Conservation (phyloP, 2,797 vertebrate genomes). For the Bryconaethiops microstoma region DNA sequence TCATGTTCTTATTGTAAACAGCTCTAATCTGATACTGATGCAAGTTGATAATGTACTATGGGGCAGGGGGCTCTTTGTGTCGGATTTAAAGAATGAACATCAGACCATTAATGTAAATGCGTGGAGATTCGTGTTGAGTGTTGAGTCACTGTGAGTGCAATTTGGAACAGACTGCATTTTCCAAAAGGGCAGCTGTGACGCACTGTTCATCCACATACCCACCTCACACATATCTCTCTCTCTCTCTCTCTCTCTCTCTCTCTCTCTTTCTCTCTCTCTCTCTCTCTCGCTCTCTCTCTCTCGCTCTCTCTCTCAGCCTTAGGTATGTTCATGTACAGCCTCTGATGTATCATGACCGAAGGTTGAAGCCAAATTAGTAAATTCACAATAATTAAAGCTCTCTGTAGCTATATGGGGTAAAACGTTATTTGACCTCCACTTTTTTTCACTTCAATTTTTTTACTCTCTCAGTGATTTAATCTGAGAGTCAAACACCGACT, state of each 20-base stretch:
- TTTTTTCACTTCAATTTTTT: neutral
- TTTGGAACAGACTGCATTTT: neutral
- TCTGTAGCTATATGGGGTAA: neutral
- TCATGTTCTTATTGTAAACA: neutral
- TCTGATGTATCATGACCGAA: neutral
- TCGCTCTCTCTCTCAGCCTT: neutral
- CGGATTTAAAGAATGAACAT: constrained; percentile 8
- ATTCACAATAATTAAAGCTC: neutral
- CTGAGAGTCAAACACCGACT: neutral
- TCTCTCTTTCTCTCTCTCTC: neutral
- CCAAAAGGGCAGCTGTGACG: neutral
- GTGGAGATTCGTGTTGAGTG: constrained; percentile 2
- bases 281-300: constrained; percentile 3
- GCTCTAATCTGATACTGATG: neutral
- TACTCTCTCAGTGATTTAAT: neutral
- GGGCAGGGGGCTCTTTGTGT: neutral
- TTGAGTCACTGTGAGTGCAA: neutral
- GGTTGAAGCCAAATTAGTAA: neutral
- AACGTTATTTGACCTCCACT: neutral
- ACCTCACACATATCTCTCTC: neutral
- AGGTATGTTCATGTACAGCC: neutral
- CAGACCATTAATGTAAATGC: neutral
- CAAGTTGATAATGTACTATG: neutral
- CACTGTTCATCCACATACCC: constrained; percentile 1
- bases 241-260: neutral